Base-by-base conservation (phyloP, 1,140 invertebrate species). In the Drosophila sp. region DNA sequence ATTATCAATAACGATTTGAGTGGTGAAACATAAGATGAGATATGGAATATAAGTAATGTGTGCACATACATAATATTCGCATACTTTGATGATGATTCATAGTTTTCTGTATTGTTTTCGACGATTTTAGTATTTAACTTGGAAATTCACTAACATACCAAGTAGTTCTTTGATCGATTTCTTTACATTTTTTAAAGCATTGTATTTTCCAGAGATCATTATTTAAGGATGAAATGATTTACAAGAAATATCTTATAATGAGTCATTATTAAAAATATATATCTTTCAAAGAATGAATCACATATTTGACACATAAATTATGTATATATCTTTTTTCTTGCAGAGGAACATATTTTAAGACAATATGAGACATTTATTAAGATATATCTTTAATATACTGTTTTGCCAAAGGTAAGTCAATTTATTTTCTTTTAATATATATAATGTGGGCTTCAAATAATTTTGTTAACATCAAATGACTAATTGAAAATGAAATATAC, bases 1-100 rank as follows among this genome's bases (percentile, higher is more conserved):
- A 75, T 72, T 69, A 72, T 78, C 78, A 86, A 86, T 78, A 69
- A 78, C 76, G 66, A 78, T 82, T 82, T 87, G 78, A 63, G 69
- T 57, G 75, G 65, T 87, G 82, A 87, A 87, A 86, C 64, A 78
- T 61, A 75, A 87, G 82, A 75, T 81, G 81, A 72, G 66, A 74
- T 59, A 83, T 80, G 16, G 58, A 61, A 59, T 29, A 46, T 72
- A 58, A 63, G 43, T 29, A 40, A 62, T 27, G 13, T 11, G 13
- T 38, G 8, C 62, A 14, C 9, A 25, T 51, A 58, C 16, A 29
- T 21, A 21, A 21, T 62, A 40, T 66, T 57, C 25, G 43, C 18
- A 32, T 41, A 48, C 9, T 62, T 36, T 53, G 54, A 29, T 40
- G 40, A 54, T 65, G 56, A 76, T 25, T 72, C 62, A 72, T 43